Percentiles rank a stretch among this genome's conserved stretches.
phyloP scores from a whole-genome alignment of 2,888 invertebrate genomes.

The Hipparchia sbordonii region DNA sequence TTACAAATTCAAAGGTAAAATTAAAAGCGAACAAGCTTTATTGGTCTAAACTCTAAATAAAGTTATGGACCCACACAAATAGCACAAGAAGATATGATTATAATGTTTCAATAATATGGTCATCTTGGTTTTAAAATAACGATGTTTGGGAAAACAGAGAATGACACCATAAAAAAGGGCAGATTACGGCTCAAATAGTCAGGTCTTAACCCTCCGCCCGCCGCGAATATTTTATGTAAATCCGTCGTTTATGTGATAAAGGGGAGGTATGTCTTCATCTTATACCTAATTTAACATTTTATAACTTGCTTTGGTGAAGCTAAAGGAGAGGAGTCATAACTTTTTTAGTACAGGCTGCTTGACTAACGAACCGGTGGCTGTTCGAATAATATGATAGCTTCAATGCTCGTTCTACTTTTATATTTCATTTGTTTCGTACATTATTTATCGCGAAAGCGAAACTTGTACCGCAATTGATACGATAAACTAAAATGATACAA shows the following conservation, averaged over 20 bases:
- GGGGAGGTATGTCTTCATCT: conserved; percentile 21
- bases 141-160: background rate
- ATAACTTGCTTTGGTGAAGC: conserved; percentile 4
- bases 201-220: conserved; percentile 18
- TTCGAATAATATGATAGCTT: background rate
- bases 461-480: too few relatives aligned
- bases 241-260: conserved; percentile 19
- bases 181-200: conserved; percentile 13
- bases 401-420: too few relatives aligned
- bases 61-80: background rate
- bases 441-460: too few relatives aligned
- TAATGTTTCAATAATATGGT: background rate
- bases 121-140: conserved; percentile 6
- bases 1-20: too few relatives aligned
- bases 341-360: background rate
- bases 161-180: conserved; percentile 8
- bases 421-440: too few relatives aligned
- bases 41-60: background rate
- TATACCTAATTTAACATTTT: conserved; percentile 10
- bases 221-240: conserved; percentile 19
- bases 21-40: background rate
- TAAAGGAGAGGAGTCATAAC: background rate
- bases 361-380: background rate
- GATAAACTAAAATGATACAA: too few relatives aligned
- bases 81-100: background rate